Evolutionary conservation across 1,140 invertebrate genomes (phyloP).

Genomic region (Drosophila bipectinata): DNA sequence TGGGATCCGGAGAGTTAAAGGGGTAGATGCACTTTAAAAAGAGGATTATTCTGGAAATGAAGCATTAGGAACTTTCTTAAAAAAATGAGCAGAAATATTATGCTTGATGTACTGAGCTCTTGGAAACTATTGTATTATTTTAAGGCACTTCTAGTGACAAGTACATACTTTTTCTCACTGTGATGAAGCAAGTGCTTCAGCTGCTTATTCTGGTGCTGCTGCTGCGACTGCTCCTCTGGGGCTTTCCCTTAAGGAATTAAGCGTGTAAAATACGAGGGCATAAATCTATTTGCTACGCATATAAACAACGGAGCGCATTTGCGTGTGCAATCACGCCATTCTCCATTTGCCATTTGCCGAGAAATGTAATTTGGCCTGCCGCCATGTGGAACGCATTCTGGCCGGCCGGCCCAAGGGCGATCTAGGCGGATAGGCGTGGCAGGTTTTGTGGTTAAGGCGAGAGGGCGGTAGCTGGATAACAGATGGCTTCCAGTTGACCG

Average conservation of each 20-base stretch:
- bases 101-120: too few species aligned
- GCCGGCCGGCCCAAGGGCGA: conserved; percentile 37
- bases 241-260: conserved; percentile 67
- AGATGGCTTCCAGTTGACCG: conserved; percentile 66
- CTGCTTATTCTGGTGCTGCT: conserved; percentile 27
- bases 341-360: conserved; percentile 63
- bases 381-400: conserved; percentile 75
- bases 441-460: not conserved
- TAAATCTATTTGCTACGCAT: conserved; percentile 79
- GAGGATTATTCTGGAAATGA: not conserved
- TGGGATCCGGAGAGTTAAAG: not conserved
- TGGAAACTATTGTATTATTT: too few species aligned
- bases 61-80: too few species aligned
- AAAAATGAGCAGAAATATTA: too few species aligned
- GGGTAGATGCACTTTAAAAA: conserved; percentile 1
- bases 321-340: conserved; percentile 69
- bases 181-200: conserved; percentile 45
- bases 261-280: conserved; percentile 77
- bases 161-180: conserved; percentile 3
- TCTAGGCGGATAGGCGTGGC: not conserved
- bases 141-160: not conserved
- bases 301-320: conserved; percentile 66
- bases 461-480: conserved; percentile 29
- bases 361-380: conserved; percentile 78
- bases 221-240: conserved; percentile 18